Evolutionary conservation across 1,140 invertebrate genomes (phyloP).

Genomic region (Tetragonula clypearis): DNA sequence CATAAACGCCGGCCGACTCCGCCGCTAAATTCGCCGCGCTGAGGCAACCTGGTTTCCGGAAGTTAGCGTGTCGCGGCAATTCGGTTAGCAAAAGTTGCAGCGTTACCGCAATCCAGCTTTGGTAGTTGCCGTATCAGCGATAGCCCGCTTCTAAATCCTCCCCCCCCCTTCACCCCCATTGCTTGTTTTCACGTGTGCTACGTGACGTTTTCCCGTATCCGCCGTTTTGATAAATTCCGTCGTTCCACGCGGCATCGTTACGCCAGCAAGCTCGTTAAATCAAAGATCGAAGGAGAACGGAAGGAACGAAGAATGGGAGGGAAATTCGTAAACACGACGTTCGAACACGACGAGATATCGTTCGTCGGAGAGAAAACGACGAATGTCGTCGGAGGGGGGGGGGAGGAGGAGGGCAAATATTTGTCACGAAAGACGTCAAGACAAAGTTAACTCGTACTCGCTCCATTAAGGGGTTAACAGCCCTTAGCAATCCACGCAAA

Average conservation of each 20-base stretch:
- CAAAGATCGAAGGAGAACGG: background rate
- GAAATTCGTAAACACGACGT: background rate
- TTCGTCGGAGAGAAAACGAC: background rate
- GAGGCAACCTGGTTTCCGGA: background rate
- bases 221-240: background rate
- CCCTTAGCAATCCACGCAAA: constrained; percentile 8
- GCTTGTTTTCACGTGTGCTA: background rate
- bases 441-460: constrained; percentile 27
- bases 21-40: constrained; percentile 5
- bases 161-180: background rate
- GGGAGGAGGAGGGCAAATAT: background rate
- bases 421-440: constrained; percentile 20
- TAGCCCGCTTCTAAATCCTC: background rate
- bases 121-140: constrained; percentile 8
- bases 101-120: constrained; percentile 26
- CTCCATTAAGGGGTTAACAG: constrained; percentile 26
- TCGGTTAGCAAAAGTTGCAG: constrained; percentile 30
- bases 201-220: background rate
- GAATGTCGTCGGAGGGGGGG: background rate
- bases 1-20: background rate
- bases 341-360: background rate
- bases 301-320: background rate
- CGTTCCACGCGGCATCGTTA: background rate
- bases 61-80: constrained; percentile 14
- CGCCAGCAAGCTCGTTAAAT: background rate